These are phyloP conservation scores for Malurus leucopterus DNA, from an alignment of 2,797 vertebrate genomes.

Conservation along the genomic window DNA sequence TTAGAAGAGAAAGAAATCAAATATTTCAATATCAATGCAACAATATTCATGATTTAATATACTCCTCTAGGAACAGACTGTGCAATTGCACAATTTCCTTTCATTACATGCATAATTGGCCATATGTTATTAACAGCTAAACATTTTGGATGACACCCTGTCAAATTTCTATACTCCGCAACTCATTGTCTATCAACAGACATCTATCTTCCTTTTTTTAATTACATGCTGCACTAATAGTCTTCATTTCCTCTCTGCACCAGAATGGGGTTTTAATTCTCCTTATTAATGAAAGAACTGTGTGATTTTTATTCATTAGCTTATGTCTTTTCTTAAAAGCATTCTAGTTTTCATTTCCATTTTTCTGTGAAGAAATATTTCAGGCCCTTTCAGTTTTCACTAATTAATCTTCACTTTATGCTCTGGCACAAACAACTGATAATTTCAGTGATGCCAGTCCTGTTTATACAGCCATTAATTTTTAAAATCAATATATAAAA, in stretches of 20 bases:
- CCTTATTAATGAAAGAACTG: not conserved
- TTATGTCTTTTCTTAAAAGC: not conserved
- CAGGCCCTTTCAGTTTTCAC: not conserved
- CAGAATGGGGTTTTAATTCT: not conserved
- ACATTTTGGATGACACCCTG: not conserved
- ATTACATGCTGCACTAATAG: not conserved
- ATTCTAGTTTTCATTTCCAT: not conserved
- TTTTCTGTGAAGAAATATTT: not conserved
- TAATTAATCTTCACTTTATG: not conserved
- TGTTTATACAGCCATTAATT: not conserved
- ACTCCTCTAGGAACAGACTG: not conserved
- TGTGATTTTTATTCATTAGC: not conserved
- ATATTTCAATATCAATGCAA: not conserved
- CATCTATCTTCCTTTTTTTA: not conserved
- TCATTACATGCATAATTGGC: not conserved
- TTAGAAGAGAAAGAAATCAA: not conserved
- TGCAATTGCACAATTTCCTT: not conserved
- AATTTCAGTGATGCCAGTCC: not conserved
- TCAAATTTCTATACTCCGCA: not conserved
- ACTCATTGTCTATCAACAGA: not conserved
- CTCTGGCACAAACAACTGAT: not conserved
- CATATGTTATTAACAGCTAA: not conserved
- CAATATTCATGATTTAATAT: not conserved
- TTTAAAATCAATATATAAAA: not conserved
- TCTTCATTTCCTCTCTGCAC: not conserved